Evolutionary conservation across 2,113 vertebrate species (phyloP).

Genomic region (Heptranchias perlo): DNA sequence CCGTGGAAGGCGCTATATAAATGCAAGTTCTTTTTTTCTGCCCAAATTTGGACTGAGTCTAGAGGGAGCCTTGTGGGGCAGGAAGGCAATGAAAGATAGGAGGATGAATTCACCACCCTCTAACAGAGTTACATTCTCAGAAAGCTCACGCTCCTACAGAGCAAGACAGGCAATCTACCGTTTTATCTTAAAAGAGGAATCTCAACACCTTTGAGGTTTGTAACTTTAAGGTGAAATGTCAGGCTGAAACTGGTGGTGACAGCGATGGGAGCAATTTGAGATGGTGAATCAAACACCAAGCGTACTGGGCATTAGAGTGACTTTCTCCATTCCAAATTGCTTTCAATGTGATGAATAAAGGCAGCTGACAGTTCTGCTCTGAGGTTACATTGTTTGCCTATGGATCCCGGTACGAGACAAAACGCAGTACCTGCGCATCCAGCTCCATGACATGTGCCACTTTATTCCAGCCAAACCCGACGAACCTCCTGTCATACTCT

Average conservation of each 20-base stretch:
- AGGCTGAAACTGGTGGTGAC: neutral
- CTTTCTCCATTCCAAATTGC: neutral
- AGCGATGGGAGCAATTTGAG: neutral
- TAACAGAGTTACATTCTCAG: neutral
- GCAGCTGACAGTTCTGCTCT: neutral
- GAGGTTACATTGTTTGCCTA: neutral
- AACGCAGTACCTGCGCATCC: constrained; percentile 81
- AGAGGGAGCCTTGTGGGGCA: neutral
- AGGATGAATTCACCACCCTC: neutral
- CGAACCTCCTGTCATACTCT: constrained; percentile 91
- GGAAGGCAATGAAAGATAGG: neutral
- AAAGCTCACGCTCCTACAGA: neutral
- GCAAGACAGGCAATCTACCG: neutral
- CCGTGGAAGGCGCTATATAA: neutral
- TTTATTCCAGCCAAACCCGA: constrained; percentile 99
- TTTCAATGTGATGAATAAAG: neutral
- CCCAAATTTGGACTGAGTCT: neutral
- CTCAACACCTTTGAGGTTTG: neutral
- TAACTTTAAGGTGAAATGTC: neutral
- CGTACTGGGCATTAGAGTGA: neutral
- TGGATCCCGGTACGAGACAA: neutral
- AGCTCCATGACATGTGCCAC: constrained; percentile 98
- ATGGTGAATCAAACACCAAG: neutral
- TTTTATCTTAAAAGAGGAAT: neutral
- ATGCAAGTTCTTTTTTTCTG: neutral